Evolutionary conservation across 1,140 invertebrate genomes (phyloP).

Genomic region (Oscheius sp.): DNA sequence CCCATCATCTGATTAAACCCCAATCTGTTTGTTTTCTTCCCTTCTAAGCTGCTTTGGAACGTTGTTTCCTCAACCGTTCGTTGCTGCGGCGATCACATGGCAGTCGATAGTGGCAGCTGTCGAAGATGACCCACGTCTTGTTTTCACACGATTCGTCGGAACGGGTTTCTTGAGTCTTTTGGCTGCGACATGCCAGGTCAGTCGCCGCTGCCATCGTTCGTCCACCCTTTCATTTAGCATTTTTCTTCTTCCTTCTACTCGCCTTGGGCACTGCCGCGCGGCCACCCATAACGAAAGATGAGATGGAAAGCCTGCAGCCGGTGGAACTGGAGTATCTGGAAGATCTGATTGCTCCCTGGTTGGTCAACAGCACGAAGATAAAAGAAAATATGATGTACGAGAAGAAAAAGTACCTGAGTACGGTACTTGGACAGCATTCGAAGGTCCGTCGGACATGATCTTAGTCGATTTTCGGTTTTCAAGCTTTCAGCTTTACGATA

Average conservation of each 20-base stretch:
- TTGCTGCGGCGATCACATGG: background rate
- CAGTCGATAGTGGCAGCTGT: background rate
- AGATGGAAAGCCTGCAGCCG: background rate
- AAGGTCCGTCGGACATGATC: too few relatives aligned
- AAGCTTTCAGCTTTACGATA: too few relatives aligned
- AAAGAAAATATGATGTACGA: background rate
- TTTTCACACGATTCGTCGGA: conserved; percentile 6
- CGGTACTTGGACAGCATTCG: background rate
- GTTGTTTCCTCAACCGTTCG: too few relatives aligned
- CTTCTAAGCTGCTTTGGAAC: too few relatives aligned
- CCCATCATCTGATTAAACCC: too few relatives aligned
- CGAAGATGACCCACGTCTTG: conserved; percentile 9
- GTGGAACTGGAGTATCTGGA: background rate
- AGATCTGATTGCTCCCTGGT: background rate
- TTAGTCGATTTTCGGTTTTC: too few relatives aligned
- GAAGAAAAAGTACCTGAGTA: conserved; percentile 4
- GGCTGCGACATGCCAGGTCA: conserved; percentile 8
- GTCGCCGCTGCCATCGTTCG: background rate
- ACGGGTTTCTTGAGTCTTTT: conserved; percentile 5
- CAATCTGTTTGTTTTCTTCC: too few relatives aligned
- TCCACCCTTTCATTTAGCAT: background rate
- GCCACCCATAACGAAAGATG: background rate
- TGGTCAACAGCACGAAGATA: background rate
- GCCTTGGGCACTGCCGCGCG: background rate
- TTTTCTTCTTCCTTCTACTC: background rate